These are phyloP conservation scores for Littorina saxatilis DNA, from an alignment of 1,140 invertebrate genomes.

Conservation along the genomic window DNA sequence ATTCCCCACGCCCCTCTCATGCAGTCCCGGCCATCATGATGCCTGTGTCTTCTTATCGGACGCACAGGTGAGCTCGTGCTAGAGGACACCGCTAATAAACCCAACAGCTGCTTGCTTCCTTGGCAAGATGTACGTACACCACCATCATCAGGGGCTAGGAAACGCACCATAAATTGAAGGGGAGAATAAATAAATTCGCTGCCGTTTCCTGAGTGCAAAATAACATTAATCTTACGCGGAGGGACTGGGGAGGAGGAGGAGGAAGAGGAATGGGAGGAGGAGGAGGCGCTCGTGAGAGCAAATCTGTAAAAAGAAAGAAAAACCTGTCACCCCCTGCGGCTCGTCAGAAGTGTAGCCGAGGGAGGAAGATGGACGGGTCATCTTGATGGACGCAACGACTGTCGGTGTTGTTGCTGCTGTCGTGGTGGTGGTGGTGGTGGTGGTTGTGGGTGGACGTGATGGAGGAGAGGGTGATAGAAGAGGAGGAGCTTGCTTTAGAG, in stretches of 20 bases:
- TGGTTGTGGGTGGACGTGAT: no score
- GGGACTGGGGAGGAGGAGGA: not conserved
- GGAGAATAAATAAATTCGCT: not conserved
- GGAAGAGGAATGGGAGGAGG: not conserved
- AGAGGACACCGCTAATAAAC: conserved; percentile 10
- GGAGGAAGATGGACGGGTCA: not conserved
- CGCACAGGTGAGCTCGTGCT: not conserved
- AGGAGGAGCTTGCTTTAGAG: no score
- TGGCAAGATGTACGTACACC: not conserved
- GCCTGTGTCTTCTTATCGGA: no score
- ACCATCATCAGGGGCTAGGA: not conserved
- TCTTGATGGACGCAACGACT: no score
- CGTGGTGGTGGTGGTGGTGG: no score
- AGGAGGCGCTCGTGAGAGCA: not conserved
- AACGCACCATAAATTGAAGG: not conserved
- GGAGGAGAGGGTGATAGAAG: no score
- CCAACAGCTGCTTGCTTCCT: conserved; percentile 13
- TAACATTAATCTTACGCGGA: conserved; percentile 4
- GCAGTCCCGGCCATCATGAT: no score
- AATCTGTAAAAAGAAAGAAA: not conserved
- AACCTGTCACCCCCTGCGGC: not conserved
- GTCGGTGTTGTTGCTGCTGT: no score
- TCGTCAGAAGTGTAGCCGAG: not conserved
- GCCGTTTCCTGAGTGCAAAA: not conserved
- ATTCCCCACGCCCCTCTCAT: no score